phyloP scores from a whole-genome alignment of 1,140 invertebrate genomes.

The Drosophila nigrodunni region DNA sequence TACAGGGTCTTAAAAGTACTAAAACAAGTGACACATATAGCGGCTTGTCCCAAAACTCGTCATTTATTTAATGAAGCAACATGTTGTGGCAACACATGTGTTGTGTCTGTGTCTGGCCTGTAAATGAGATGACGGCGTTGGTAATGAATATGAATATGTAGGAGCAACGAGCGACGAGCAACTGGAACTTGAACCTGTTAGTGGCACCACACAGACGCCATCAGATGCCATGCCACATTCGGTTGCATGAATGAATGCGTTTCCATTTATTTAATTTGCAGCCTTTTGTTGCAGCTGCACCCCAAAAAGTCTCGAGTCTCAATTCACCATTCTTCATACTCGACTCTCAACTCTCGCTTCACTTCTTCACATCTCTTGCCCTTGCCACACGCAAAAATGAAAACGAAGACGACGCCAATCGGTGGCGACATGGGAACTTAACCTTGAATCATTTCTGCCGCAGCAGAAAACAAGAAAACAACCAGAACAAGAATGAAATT shows the following conservation, averaged over 20 bases:
- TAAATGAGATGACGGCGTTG: background rate
- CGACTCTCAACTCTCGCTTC: constrained; percentile 22
- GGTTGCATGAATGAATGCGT: constrained; percentile 78
- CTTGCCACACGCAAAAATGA: constrained; percentile 66
- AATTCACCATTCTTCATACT: no score
- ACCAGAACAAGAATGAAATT: background rate
- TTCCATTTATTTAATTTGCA: constrained; percentile 77
- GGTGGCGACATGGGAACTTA: constrained; percentile 62
- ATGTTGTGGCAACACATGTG: constrained; percentile 74
- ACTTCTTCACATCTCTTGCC: constrained; percentile 28
- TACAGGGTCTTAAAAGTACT: no score
- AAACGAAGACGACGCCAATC: constrained; percentile 57
- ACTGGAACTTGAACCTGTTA: constrained; percentile 35
- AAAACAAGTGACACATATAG: constrained; percentile 41
- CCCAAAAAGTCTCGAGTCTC: constrained; percentile 13
- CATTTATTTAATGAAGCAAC: constrained; percentile 65
- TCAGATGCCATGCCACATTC: constrained; percentile 16
- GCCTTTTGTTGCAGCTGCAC: constrained; percentile 42
- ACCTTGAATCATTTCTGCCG: constrained; percentile 62
- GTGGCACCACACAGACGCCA: constrained; percentile 12
- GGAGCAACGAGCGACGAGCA: constrained; percentile 4
- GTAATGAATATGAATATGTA: background rate
- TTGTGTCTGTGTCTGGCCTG: constrained; percentile 54
- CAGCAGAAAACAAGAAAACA: no score
- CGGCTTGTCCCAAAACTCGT: constrained; percentile 4